A percentile compares a stretch with the other conserved stretches of the same genome.
phyloP scores from a whole-genome alignment of 2,888 invertebrate genomes.

The Cremastinae sp. region DNA sequence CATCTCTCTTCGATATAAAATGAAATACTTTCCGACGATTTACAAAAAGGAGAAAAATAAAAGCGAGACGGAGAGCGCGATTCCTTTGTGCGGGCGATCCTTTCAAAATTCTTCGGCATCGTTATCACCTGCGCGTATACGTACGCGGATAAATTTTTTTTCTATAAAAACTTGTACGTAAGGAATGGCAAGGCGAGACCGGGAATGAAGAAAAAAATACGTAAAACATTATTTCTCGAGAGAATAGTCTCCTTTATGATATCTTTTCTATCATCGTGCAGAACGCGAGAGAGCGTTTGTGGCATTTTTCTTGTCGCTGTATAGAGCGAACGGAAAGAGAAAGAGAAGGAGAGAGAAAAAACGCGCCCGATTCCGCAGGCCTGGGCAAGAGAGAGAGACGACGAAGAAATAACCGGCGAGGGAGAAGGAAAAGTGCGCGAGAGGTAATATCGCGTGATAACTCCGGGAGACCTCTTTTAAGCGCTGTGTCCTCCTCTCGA shows the following conservation, averaged over 20 bases:
- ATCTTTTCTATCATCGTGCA: constrained; percentile 55
- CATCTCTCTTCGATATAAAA: constrained; percentile 5
- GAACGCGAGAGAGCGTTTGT: constrained; percentile 49
- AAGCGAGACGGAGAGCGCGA: too few relatives aligned
- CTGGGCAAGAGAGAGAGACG: too few relatives aligned
- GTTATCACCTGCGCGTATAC: constrained; percentile 26
- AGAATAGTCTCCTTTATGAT: constrained; percentile 53
- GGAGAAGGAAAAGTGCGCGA: too few relatives aligned
- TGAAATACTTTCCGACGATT: constrained; percentile 41
- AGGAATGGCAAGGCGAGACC: too few relatives aligned
- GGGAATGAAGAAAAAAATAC: too few relatives aligned
- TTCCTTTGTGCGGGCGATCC: neutral
- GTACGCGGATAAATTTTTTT: neutral
- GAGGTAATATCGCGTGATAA: constrained; percentile 57
- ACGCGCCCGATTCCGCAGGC: too few relatives aligned
- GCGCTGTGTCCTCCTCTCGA: constrained; percentile 25
- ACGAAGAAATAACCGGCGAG: too few relatives aligned
- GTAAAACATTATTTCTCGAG: constrained; percentile 48
- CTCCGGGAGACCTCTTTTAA: constrained; percentile 40
- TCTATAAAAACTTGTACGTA: neutral
- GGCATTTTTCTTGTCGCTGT: constrained; percentile 49
- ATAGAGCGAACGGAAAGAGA: constrained; percentile 35
- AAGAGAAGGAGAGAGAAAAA: too few relatives aligned
- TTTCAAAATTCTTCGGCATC: constrained; percentile 22
- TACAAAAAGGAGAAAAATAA: constrained; percentile 29